These are phyloP conservation scores for Plemyria rubiginata DNA, from an alignment of 2,888 invertebrate genomes.

Conservation along the genomic window DNA sequence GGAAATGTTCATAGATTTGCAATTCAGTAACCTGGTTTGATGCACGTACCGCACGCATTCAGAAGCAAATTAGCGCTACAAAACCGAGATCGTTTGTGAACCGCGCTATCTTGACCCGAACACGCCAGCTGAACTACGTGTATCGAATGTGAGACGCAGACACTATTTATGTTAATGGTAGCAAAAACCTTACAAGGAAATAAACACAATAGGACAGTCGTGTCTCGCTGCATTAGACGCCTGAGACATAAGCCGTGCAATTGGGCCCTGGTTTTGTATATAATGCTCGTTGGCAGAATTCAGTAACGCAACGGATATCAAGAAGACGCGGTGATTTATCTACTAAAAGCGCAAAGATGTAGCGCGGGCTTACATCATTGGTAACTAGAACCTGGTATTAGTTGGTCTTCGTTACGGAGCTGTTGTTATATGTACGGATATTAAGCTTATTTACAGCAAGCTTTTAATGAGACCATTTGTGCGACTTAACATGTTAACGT, in stretches of 20 bases:
- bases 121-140: slow-evolving; percentile 64
- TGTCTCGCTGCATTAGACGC: slow-evolving; percentile 78
- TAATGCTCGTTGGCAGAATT: slow-evolving; percentile 80
- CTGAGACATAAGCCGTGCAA: slow-evolving; percentile 71
- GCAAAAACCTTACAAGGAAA: slow-evolving; percentile 80
- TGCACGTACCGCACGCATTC: slow-evolving; percentile 53
- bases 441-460: slow-evolving; percentile 40
- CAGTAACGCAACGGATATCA: slow-evolving; percentile 73
- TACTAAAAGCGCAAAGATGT: slow-evolving; percentile 68
- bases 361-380: slow-evolving; percentile 42
- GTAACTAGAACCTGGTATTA: slow-evolving; percentile 44
- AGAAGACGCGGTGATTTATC: slow-evolving; percentile 75
- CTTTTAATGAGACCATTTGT: slow-evolving; percentile 49
- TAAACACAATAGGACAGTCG: slow-evolving; percentile 82
- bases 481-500: slow-evolving; percentile 41
- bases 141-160: slow-evolving; percentile 74
- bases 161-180: slow-evolving; percentile 81
- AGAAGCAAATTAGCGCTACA: slow-evolving; percentile 59
- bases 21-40: slow-evolving; percentile 44
- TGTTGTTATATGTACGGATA: slow-evolving; percentile 2
- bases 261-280: slow-evolving; percentile 79
- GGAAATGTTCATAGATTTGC: slow-evolving; percentile 43
- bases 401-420: slow-evolving; percentile 63
- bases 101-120: slow-evolving; percentile 56
- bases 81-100: slow-evolving; percentile 54